Conservation (phyloP, 1,140 invertebrate species). For the Sinonovacula constricta region DNA sequence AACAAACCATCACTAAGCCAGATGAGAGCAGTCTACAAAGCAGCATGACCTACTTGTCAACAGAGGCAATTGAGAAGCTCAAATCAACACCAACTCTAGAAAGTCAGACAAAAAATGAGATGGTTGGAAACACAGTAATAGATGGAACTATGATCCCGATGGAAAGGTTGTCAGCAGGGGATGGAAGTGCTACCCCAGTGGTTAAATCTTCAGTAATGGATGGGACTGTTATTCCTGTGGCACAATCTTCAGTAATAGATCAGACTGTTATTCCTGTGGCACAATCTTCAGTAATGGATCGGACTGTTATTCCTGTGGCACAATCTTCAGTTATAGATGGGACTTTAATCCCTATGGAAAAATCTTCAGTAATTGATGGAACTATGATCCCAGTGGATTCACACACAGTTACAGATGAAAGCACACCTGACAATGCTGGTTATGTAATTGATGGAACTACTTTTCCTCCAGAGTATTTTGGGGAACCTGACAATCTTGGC, state of each 20-base stretch:
- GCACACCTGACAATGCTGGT: neutral
- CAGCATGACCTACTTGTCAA: too few species aligned
- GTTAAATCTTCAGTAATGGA: neutral
- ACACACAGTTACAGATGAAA: neutral
- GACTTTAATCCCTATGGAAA: neutral
- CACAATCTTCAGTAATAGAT: neutral
- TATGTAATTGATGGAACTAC: conserved; percentile 58
- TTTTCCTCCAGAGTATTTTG: conserved; percentile 43
- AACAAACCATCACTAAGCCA: too few species aligned
- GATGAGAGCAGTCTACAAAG: too few species aligned
- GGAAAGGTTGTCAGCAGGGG: too few species aligned
- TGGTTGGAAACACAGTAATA: too few species aligned
- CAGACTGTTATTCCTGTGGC: neutral
- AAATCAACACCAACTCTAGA: too few species aligned
- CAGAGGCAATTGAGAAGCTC: too few species aligned
- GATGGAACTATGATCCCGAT: too few species aligned
- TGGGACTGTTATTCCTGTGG: neutral
- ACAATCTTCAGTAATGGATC: neutral
- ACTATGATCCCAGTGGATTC: neutral
- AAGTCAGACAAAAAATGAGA: too few species aligned
- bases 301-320: neutral
- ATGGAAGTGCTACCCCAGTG: too few species aligned
- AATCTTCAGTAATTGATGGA: neutral
- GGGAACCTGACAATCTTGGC: neutral
- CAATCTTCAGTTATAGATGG: neutral